Evolutionary conservation across 2,113 vertebrate genomes (phyloP).

Genomic region (Zeus faber): DNA sequence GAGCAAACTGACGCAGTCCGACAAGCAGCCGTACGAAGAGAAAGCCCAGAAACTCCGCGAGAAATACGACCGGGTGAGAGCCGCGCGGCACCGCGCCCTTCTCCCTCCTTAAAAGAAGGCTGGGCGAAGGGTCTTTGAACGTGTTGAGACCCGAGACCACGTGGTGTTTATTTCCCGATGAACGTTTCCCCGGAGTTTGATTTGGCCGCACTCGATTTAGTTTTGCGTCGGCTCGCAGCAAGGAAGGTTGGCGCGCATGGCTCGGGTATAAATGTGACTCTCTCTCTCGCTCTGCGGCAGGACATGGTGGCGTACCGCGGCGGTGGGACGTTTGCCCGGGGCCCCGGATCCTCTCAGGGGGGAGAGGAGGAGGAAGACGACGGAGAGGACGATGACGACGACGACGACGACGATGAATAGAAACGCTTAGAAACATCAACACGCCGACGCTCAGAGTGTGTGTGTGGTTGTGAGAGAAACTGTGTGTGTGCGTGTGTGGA

Average conservation of each 20-base stretch:
- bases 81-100: no score
- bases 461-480: background rate
- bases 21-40: constrained; percentile 67
- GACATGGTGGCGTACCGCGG: constrained; percentile 72
- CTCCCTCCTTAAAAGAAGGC: no score
- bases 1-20: constrained; percentile 61
- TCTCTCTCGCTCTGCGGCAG: constrained; percentile 28
- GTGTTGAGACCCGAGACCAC: no score
- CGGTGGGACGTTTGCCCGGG: constrained; percentile 49
- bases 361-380: constrained; percentile 58
- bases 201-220: no score
- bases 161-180: no score
- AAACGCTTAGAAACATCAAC: constrained; percentile 1
- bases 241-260: no score
- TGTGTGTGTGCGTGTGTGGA: constrained; percentile 13
- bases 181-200: no score
- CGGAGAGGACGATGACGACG: constrained; percentile 58
- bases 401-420: constrained; percentile 60
- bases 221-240: no score
- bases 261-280: background rate
- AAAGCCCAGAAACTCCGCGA: constrained; percentile 67
- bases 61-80: constrained; percentile 69
- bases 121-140: no score
- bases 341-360: constrained; percentile 55
- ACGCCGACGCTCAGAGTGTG: background rate